Percentiles rank a stretch among this genome's conserved stretches.
These are phyloP conservation scores for Grapholita molesta DNA, from an alignment of 1,140 invertebrate species.

Conservation along the genomic window DNA sequence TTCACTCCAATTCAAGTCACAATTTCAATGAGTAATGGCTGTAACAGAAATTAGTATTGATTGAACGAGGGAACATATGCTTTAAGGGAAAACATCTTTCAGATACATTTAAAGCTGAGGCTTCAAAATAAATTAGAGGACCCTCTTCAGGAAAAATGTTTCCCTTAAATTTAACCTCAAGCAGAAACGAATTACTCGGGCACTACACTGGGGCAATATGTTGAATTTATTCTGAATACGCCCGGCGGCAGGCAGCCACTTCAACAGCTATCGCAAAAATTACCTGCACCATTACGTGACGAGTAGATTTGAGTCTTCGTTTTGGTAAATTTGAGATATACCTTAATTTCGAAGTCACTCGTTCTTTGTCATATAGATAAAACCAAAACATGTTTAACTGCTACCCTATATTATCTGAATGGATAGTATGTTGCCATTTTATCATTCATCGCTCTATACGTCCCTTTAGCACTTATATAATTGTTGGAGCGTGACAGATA, in stretches of 20 bases:
- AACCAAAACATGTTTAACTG: too few species aligned
- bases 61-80: not conserved
- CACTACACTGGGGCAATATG: slow-evolving; percentile 10
- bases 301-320: slow-evolving; percentile 24
- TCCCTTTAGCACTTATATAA: too few species aligned
- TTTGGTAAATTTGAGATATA: not conserved
- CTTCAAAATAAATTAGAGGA: not conserved
- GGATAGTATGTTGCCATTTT: too few species aligned
- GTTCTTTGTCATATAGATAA: too few species aligned
- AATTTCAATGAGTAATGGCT: not conserved
- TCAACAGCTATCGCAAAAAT: slow-evolving; percentile 32
- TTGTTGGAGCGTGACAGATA: too few species aligned
- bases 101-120: not conserved
- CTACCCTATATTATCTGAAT: too few species aligned
- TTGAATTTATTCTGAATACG: slow-evolving; percentile 7
- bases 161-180: not conserved
- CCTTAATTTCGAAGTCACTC: too few species aligned
- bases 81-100: not conserved
- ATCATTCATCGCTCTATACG: too few species aligned
- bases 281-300: slow-evolving; percentile 24
- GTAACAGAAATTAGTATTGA: not conserved
- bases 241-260: not conserved
- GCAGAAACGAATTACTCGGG: slow-evolving; percentile 11
- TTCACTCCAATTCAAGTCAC: not conserved
- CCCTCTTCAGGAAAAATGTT: slow-evolving; percentile 6